A percentile compares a stretch with the other conserved stretches of the same genome.
Evolutionary conservation across 2,888 invertebrate genomes (phyloP).

Genomic region (Pseudococcus viburni): DNA sequence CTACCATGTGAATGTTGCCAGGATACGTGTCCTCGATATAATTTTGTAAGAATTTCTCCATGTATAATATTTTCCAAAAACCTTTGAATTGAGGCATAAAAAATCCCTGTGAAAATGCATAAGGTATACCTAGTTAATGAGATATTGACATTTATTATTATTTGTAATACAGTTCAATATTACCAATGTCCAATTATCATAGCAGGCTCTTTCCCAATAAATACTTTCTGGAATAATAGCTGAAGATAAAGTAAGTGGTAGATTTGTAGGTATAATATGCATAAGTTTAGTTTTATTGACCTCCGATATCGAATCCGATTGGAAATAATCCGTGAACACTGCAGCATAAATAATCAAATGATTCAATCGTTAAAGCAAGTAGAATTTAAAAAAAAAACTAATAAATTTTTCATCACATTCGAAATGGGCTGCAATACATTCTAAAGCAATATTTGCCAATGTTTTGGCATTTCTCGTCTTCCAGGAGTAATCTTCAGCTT

Average conservation of each 20-base stretch:
- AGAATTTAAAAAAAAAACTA: background rate
- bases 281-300: constrained; percentile 22
- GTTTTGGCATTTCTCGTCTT: constrained; percentile 1
- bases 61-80: constrained; percentile 66
- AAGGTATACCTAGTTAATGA: too few species aligned
- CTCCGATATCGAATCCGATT: constrained; percentile 41
- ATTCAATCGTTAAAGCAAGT: background rate
- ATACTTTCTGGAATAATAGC: constrained; percentile 61
- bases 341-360: background rate
- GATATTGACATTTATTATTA: background rate
- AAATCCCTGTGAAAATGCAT: background rate
- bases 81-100: constrained; percentile 24
- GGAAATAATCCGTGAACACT: constrained; percentile 47
- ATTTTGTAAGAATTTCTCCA: constrained; percentile 64
- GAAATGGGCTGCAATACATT: constrained; percentile 42
- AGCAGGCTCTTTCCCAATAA: constrained; percentile 64
- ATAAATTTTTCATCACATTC: constrained; percentile 25
- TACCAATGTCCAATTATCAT: constrained; percentile 57
- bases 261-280: constrained; percentile 59
- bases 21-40: constrained; percentile 59
- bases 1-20: constrained; percentile 33
- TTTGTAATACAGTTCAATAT: background rate
- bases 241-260: constrained; percentile 60
- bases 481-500: constrained; percentile 49
- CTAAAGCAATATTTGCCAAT: constrained; percentile 36